Percentiles rank a stretch among this genome's conserved stretches.
phyloP scores from a whole-genome alignment of 2,888 invertebrate species.

The Sarcophaga subvicina region DNA sequence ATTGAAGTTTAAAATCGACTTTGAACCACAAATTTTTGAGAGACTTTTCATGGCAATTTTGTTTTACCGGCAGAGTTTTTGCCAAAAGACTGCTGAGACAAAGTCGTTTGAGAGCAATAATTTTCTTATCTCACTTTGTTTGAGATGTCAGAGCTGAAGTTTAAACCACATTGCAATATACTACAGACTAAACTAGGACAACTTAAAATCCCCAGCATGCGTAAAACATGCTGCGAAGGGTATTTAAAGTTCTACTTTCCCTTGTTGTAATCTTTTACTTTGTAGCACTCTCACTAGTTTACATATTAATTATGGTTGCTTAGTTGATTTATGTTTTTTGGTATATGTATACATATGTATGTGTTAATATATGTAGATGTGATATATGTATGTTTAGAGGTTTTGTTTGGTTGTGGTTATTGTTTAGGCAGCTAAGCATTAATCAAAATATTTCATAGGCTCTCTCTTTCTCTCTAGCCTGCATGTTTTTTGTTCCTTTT shows the following conservation, averaged over 20 bases:
- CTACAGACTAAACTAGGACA: no score
- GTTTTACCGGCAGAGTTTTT: no score
- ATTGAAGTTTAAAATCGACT: no score
- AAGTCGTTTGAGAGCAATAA: no score
- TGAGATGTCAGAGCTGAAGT: no score
- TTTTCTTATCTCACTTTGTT: no score
- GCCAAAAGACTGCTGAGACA: no score
- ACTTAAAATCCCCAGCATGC: no score
- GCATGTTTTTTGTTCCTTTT: background rate
- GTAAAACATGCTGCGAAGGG: background rate
- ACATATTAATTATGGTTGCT: constrained; percentile 18
- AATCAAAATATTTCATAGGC: constrained; percentile 36
- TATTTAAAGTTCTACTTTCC: background rate
- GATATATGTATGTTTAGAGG: background rate
- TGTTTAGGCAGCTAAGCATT: constrained; percentile 9
- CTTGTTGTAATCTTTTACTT: background rate
- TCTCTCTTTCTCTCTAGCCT: background rate
- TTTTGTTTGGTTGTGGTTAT: constrained; percentile 45
- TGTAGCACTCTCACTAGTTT: background rate
- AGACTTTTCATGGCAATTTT: no score
- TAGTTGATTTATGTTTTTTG: constrained; percentile 2
- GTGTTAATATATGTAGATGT: background rate
- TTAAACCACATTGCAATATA: no score
- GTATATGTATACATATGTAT: background rate
- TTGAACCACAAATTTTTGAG: no score